Evolutionary conservation across 2,888 invertebrate species (phyloP), one percentile per base, ranked within the genome.

Genomic region (Lepidocyrtinus sp.): DNA sequence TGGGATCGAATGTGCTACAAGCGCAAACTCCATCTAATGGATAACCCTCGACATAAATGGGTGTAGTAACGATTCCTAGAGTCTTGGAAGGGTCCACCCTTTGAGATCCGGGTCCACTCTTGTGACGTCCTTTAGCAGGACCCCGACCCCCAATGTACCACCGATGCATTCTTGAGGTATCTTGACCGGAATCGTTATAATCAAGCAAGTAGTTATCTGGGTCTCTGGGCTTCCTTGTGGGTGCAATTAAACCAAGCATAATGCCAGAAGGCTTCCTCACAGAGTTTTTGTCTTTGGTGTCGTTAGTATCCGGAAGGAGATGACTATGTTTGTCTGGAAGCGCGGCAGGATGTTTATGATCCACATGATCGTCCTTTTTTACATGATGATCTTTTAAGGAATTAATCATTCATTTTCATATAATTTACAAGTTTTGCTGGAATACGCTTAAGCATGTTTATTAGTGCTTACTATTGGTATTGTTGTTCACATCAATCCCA

Each of bases 81-180:
- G 24, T 5, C 25, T 50, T 12, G 1, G 69, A 22, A 17, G 69
- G 12, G 17, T 69, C 69, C 9, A 75, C 26, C 3, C 75, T 22
- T 7, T 1, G 24, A 22, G 36, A 24, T 1, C 62, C 68, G 3
- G 68, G 62, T 19, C 75, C 68, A 46, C 62, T 68, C 26, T 27
- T 68, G 26, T 75, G 75, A 12, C 69, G 21, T 9, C 62, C 69
- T 21, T 75, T 67, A 9, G 67, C 68, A 7, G 67, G 68, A 12
- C 75, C 69, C 2, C 75, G 2, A 12, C 75, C 75, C 0, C 68
- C 69, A 46, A 75, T 75, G 9, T 75, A 61, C 19, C 68, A 12
- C 46, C 75, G 19, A 0, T 25, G 15, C 21, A 75, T 9, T 7
- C 26, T 61, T 1, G 24, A 25, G 1, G 75, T 75, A 25, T 21